Evolutionary conservation across 2,888 invertebrate species (phyloP), one percentile per base, ranked within the genome.

Genomic region (Aporophyla lueneburgensis): DNA sequence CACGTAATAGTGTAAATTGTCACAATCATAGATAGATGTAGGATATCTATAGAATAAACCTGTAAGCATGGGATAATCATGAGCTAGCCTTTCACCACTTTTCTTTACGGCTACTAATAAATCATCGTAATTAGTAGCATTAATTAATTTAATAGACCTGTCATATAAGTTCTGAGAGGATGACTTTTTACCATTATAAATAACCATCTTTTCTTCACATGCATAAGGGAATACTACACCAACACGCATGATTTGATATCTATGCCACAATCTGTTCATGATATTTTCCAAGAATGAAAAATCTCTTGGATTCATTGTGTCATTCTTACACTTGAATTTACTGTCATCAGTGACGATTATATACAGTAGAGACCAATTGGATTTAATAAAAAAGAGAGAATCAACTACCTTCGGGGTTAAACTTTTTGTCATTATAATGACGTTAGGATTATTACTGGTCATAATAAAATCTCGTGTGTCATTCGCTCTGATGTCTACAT

Each of bases 31-130:
- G 24, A 93, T 91, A 27, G 93, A 87, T 7, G 94, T 94, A 5
- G 94, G 94, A 75, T 92, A 93, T 86, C 94, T 89, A 16, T 88
- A 24, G 69, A 93, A 94, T 67, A 94, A 87, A 58, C 88, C 89
- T 2, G 87, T 87, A 53, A 85, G 81, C 10, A 94, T 67, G 0
- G 94, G 94, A 83, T 91, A 94, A 5, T 87, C 86, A 33, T 84
- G 72, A 6, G 91, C 83, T 16, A 93, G 83, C 5, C 65, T 67
- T 40, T 70, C 62, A 43, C 78, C 78, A 40, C 80, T 86, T 61
- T 82, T 78, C n/a, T 46, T 74, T 46, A 90, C 65, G 16, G 70
- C 71, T 16, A n/a, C n/a, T 5, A 56, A 58, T 66, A 89, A 54
- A 16, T 88, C 77, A 5, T 83, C 27, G 9, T 81, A 62, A 53